phyloP scores from a whole-genome alignment of 2,888 invertebrate genomes.

The Drosophila ustulata region DNA sequence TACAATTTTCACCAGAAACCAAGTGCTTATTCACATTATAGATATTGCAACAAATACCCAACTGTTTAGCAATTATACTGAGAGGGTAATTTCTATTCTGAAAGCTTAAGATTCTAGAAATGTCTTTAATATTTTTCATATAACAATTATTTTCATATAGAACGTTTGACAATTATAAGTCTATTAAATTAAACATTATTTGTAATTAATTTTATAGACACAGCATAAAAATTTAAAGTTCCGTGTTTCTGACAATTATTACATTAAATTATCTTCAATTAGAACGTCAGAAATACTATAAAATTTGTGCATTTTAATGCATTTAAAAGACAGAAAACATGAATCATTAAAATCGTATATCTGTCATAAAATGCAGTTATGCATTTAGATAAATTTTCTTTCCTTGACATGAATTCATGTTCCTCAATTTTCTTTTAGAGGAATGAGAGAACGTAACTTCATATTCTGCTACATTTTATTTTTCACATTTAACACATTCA shows the following conservation, averaged over 20 bases:
- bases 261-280: not conserved
- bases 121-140: too few relatives aligned
- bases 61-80: not conserved
- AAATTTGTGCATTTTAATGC: not conserved
- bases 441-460: not conserved
- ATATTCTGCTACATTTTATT: slow-evolving; percentile 16
- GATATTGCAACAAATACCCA: not conserved
- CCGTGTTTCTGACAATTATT: not conserved
- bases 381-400: not conserved
- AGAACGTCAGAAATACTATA: not conserved
- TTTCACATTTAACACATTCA: slow-evolving; percentile 8
- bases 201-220: too few relatives aligned
- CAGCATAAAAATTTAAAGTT: not conserved
- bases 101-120: too few relatives aligned
- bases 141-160: too few relatives aligned
- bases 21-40: not conserved
- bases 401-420: slow-evolving; percentile 2
- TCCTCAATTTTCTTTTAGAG: not conserved
- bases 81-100: too few relatives aligned
- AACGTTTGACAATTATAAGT: too few relatives aligned
- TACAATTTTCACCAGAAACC: not conserved
- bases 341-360: not conserved
- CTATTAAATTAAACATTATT: too few relatives aligned
- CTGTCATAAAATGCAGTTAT: not conserved
- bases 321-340: not conserved